phyloP scores from a whole-genome alignment of 2,797 vertebrate species.

The Stomatorhinus walkeri region DNA sequence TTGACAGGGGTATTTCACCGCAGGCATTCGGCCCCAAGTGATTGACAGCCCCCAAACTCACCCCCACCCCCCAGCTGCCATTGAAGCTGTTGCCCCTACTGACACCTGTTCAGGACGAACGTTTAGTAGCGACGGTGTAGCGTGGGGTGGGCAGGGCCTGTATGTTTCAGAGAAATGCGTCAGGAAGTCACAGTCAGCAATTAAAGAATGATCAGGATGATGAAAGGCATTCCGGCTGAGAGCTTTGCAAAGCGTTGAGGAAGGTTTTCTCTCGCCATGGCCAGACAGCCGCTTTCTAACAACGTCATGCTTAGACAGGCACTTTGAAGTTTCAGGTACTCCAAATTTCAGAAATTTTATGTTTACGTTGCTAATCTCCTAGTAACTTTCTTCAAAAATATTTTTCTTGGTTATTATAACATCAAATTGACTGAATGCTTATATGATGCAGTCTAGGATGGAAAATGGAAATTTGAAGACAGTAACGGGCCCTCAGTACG shows the following conservation, averaged over 20 bases:
- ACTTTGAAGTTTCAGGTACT: neutral
- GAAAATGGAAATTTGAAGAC: neutral
- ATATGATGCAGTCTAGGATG: neutral
- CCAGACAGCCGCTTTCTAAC: neutral
- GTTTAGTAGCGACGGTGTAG: neutral
- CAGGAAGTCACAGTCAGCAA: neutral
- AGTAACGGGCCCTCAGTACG: neutral
- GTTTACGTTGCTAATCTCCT: neutral
- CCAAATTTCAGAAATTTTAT: neutral
- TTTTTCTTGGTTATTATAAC: neutral
- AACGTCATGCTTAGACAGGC: neutral
- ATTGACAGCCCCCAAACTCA: neutral
- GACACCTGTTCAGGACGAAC: neutral
- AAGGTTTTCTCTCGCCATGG: neutral
- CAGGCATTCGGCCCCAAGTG: neutral
- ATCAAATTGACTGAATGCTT: neutral
- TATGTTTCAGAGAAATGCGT: neutral
- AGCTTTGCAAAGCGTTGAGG: neutral
- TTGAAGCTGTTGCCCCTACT: neutral
- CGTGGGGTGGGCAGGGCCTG: neutral
- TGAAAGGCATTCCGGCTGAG: neutral
- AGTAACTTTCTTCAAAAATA: constrained; percentile 1
- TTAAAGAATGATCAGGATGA: neutral
- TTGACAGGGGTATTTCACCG: neutral
- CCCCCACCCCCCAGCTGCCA: neutral